A percentile compares a stretch with the other conserved stretches of the same genome.
Evolutionary conservation across 2,113 vertebrate genomes (phyloP).

Genomic region (Canis aureus): DNA sequence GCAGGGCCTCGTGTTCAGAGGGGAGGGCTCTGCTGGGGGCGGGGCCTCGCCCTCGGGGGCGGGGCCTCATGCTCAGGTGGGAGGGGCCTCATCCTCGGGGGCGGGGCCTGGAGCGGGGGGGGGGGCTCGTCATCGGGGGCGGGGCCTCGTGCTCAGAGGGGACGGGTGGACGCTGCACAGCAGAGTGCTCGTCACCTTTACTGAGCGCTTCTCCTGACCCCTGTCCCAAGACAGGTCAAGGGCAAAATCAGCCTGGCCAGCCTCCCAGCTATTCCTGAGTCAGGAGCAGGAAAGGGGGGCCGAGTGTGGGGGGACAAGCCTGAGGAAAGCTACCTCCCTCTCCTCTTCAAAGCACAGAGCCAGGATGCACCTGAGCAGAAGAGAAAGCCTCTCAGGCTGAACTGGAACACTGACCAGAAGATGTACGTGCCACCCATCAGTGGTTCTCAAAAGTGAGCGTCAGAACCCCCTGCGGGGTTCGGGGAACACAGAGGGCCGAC

Average conservation of each 20-base stretch:
- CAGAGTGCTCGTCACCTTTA: neutral
- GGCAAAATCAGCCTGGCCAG: neutral
- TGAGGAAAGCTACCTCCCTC: neutral
- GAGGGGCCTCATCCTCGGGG: neutral
- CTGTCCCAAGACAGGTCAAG: neutral
- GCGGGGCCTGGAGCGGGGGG: neutral
- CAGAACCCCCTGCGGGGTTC: neutral
- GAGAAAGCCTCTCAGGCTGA: neutral
- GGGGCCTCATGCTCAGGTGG: neutral
- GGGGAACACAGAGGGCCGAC: neutral
- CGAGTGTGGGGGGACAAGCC: no score
- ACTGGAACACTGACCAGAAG: neutral
- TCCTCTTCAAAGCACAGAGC: neutral
- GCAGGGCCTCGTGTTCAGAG: neutral
- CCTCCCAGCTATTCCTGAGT: neutral
- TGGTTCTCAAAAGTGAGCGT: neutral
- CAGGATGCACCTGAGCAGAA: accelerated
- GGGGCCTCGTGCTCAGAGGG: neutral
- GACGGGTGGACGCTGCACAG: neutral
- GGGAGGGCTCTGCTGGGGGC: neutral
- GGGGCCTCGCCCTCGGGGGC: neutral
- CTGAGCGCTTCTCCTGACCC: neutral
- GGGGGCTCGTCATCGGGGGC: no score
- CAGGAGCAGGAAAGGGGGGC: neutral
- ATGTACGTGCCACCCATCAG: neutral